phyloP scores from a whole-genome alignment of 2,888 invertebrate species.

The Acrobasis consociella region DNA sequence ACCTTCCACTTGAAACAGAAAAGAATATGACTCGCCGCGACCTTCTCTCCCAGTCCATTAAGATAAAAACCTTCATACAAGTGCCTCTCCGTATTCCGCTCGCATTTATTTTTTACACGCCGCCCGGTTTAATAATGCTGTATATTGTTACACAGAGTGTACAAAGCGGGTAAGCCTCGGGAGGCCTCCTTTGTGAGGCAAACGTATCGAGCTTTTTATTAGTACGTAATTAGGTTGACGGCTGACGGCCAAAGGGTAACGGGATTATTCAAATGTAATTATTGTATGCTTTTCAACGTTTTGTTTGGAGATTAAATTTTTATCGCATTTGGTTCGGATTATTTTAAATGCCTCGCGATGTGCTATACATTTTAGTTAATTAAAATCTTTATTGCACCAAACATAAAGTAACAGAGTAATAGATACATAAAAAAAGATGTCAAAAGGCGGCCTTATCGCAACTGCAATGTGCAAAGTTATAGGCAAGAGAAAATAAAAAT shows the following conservation, averaged over 20 bases:
- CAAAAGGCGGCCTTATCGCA: no score
- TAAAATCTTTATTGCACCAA: no score
- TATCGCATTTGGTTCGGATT: neutral
- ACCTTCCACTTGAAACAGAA: neutral
- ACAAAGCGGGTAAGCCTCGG: constrained; percentile 2
- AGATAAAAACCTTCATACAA: constrained; percentile 47
- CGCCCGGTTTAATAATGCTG: constrained; percentile 19
- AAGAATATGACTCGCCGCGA: neutral
- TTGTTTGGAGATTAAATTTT: neutral
- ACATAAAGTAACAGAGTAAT: no score
- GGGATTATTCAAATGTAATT: constrained; percentile 35
- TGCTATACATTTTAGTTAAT: no score
- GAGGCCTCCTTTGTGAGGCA: constrained; percentile 13
- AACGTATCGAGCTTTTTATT: constrained; percentile 17
- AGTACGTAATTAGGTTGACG: constrained; percentile 27
- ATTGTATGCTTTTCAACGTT: constrained; percentile 40
- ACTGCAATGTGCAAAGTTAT: no score
- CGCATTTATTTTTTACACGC: constrained; percentile 22
- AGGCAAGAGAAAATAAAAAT: no score
- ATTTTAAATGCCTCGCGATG: no score
- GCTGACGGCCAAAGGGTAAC: neutral
- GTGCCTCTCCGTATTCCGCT: constrained; percentile 32
- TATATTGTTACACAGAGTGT: constrained; percentile 10
- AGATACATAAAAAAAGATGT: no score
- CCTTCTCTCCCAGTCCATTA: constrained; percentile 40